phyloP scores from a whole-genome alignment of 1,140 invertebrate genomes.

The Pseudomyrmex flavicornis region DNA sequence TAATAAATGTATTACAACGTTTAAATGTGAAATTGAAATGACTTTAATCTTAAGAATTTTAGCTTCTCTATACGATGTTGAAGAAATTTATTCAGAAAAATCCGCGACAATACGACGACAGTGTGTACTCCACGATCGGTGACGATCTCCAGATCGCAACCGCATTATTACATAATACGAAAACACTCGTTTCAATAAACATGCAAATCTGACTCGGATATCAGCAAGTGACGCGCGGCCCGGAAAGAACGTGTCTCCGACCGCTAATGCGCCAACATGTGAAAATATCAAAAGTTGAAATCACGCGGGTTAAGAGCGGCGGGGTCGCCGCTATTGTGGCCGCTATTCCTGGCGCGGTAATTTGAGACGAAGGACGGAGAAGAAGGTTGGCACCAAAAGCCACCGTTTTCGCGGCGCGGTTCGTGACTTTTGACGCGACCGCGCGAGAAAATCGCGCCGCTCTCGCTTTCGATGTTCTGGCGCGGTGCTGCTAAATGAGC shows the following conservation, averaged over 20 bases:
- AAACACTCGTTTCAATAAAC: conserved; percentile 44
- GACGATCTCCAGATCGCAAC: background rate
- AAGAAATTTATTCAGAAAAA: no score
- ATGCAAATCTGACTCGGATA: conserved; percentile 21
- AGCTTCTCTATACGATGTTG: background rate
- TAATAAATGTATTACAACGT: background rate
- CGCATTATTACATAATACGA: background rate
- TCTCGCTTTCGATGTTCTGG: conserved; percentile 7
- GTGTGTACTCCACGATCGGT: background rate
- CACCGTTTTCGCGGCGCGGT: conserved; percentile 32
- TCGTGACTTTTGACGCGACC: conserved; percentile 50
- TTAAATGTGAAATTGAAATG: conserved; percentile 28
- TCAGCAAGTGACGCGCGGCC: background rate
- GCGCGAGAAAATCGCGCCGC: conserved; percentile 36
- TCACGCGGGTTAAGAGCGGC: conserved; percentile 19
- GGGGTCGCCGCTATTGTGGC: conserved; percentile 39
- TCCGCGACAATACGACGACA: no score
- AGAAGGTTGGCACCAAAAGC: conserved; percentile 52
- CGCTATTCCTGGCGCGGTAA: conserved; percentile 53
- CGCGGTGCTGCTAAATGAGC: background rate
- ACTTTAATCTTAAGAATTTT: background rate
- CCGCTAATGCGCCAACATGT: conserved; percentile 22
- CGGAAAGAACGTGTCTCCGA: no score
- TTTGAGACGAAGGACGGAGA: conserved; percentile 46
- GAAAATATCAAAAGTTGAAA: conserved; percentile 57